phyloP scores from a whole-genome alignment of 2,113 vertebrate genomes.

The Oophaga pumilio region DNA sequence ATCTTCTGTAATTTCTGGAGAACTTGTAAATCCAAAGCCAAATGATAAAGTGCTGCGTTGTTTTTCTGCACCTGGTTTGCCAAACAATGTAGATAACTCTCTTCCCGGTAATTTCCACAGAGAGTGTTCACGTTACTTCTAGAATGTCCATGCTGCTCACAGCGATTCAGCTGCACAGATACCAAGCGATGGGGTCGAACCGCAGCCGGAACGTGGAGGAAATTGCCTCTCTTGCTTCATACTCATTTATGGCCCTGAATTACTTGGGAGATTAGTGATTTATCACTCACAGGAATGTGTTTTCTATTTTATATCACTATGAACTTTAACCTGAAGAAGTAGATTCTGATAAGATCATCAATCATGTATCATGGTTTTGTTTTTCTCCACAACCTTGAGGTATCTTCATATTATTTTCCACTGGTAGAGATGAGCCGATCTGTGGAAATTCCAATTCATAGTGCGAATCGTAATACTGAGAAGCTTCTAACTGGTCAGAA shows the following conservation, averaged over 20 bases:
- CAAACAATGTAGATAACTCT: neutral
- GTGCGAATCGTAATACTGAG: too few species aligned
- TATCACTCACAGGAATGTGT: conserved; percentile 24
- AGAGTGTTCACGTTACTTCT: neutral
- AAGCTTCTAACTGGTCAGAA: too few species aligned
- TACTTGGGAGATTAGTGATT: neutral
- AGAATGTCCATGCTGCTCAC: neutral
- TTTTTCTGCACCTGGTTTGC: neutral
- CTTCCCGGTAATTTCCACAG: neutral
- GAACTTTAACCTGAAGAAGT: conserved; percentile 7
- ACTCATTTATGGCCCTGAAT: neutral
- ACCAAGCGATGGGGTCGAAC: neutral
- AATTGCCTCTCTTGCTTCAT: neutral
- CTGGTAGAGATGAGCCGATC: too few species aligned
- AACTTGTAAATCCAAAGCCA: too few species aligned
- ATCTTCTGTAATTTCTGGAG: too few species aligned
- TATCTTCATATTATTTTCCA: neutral
- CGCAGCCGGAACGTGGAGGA: neutral
- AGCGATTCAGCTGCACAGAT: neutral
- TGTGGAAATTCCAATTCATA: too few species aligned
- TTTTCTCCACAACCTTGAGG: neutral
- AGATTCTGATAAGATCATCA: neutral
- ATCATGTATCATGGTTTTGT: neutral
- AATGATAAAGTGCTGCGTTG: neutral
- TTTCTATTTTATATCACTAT: neutral